These are phyloP conservation scores for Bombus picipes DNA, from an alignment of 1,140 invertebrate genomes.

Conservation along the genomic window DNA sequence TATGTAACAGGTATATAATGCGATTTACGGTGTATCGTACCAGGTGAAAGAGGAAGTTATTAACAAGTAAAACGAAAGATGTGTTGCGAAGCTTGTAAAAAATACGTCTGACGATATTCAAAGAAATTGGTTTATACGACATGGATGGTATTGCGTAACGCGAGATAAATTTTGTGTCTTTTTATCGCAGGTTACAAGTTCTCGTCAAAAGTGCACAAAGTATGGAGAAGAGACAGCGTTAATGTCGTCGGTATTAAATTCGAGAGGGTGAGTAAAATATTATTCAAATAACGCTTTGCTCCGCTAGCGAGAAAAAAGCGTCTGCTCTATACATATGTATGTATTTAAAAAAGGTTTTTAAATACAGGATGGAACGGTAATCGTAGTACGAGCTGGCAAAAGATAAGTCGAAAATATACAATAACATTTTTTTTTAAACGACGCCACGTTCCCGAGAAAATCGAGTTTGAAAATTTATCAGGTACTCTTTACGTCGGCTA, in stretches of 20 bases:
- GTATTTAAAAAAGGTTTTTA: not conserved
- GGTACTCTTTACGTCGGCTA: too few relatives aligned
- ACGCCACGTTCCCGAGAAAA: too few relatives aligned
- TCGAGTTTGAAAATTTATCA: too few relatives aligned
- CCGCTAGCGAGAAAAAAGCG: not conserved
- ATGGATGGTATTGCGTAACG: not conserved
- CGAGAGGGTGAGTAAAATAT: constrained; percentile 24
- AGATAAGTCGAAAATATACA: not conserved
- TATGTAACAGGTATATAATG: too few relatives aligned
- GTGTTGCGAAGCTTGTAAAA: not conserved
- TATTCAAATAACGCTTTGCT: not conserved
- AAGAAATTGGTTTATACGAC: too few relatives aligned
- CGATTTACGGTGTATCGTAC: too few relatives aligned
- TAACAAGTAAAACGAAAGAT: too few relatives aligned
- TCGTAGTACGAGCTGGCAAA: too few relatives aligned
- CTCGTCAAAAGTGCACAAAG: not conserved
- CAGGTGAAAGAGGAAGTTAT: not conserved
- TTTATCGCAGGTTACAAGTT: constrained; percentile 1
- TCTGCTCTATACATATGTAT: not conserved
- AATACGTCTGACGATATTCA: not conserved
- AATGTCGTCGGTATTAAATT: constrained; percentile 11
- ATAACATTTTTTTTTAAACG: not conserved
- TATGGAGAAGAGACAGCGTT: not conserved
- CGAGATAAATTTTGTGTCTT: not conserved
- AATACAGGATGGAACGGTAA: too few relatives aligned